Percentiles rank a stretch among this genome's conserved stretches.
These are phyloP conservation scores for Tapera naevia DNA, from an alignment of 2,797 vertebrate species.

Conservation along the genomic window DNA sequence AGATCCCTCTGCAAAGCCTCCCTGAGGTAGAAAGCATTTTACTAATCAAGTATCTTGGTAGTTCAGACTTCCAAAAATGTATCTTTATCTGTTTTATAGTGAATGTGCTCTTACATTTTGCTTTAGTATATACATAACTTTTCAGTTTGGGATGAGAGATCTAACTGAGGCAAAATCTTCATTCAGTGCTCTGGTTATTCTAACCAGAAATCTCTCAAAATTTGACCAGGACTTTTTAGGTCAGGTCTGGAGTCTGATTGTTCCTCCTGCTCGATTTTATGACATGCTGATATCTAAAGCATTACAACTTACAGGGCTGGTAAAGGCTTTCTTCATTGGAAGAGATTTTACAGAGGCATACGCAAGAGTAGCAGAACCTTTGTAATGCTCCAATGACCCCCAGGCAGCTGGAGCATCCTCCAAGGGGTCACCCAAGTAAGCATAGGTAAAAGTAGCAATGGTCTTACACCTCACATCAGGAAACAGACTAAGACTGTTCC, in stretches of 20 bases:
- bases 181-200: neutral
- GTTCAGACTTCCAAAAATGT: neutral
- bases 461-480: neutral
- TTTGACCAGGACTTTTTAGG: neutral
- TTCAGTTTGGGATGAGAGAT: neutral
- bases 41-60: neutral
- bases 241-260: neutral
- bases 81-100: neutral
- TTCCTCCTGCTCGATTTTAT: neutral
- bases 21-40: neutral
- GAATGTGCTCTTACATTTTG: neutral
- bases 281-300: neutral
- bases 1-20: no score
- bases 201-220: neutral
- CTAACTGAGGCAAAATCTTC: neutral
- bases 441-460: neutral
- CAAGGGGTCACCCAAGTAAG: neutral
- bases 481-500: neutral
- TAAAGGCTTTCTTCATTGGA: neutral
- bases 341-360: neutral
- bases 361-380: neutral
- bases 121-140: neutral
- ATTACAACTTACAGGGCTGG: neutral
- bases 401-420: neutral
- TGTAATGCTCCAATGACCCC: neutral